Evolutionary conservation across 1,140 invertebrate species (phyloP).

Genomic region (Drosophila navojoa): DNA sequence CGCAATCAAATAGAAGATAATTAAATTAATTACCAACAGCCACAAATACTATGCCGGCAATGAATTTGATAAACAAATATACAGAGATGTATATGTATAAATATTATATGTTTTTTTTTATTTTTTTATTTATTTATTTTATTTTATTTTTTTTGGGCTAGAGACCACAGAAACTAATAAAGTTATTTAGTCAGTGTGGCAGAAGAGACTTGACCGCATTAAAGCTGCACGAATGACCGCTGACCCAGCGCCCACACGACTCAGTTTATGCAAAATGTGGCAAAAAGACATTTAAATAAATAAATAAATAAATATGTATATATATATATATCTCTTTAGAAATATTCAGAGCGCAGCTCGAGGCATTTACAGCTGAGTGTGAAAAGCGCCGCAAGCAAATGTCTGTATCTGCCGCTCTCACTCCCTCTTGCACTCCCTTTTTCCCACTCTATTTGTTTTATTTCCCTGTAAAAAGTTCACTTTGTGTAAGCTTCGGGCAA

Average conservation of each 20-base stretch:
- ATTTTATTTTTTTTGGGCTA: not conserved
- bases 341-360: constrained; percentile 6
- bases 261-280: constrained; percentile 37
- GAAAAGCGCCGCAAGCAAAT: constrained; percentile 36
- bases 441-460: constrained; percentile 1
- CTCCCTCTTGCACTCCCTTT: not conserved
- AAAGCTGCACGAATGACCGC: constrained; percentile 7
- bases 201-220: constrained; percentile 14
- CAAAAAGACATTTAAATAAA: constrained; percentile 15
- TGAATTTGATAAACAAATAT: constrained; percentile 1
- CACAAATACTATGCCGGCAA: not conserved
- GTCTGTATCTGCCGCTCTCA: not conserved
- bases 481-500: constrained; percentile 45
- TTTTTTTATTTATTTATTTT: too few species aligned
- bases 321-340: not conserved
- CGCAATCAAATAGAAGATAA: constrained; percentile 23
- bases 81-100: not conserved
- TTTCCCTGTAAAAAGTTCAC: constrained; percentile 36
- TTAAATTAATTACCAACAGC: constrained; percentile 33
- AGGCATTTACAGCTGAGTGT: constrained; percentile 31
- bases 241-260: constrained; percentile 3
- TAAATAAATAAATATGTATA: not conserved
- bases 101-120: not conserved
- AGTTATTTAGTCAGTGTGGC: constrained; percentile 17
- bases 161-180: constrained; percentile 42